A percentile compares a stretch with the other conserved stretches of the same genome.
phyloP scores from a whole-genome alignment of 2,888 invertebrate genomes.

The Copidosoma aretas region DNA sequence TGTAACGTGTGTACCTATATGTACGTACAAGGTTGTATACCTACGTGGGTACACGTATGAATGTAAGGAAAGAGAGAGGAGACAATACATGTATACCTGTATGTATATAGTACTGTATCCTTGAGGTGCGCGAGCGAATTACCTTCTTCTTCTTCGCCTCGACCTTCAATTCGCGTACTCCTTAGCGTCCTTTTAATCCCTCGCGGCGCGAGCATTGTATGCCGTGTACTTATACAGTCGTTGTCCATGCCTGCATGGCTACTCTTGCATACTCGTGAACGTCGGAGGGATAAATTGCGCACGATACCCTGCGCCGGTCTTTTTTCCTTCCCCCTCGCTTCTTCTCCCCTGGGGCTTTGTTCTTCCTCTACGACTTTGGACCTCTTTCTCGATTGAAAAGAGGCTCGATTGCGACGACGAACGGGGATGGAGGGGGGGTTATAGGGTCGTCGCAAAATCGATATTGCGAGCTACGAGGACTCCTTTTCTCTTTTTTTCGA shows the following conservation, averaged over 20 bases:
- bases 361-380: too few species aligned
- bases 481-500: too few species aligned
- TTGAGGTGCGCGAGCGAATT: slow-evolving; percentile 17
- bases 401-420: too few species aligned
- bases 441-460: too few species aligned
- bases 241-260: not conserved
- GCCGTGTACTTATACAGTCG: not conserved
- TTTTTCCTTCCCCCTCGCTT: not conserved
- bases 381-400: too few species aligned
- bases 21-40: too few species aligned
- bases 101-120: slow-evolving; percentile 31
- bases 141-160: slow-evolving; percentile 16
- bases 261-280: not conserved
- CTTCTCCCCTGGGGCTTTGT: not conserved
- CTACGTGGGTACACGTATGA: not conserved
- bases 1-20: not conserved
- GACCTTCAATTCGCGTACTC: slow-evolving; percentile 36
- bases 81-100: too few species aligned
- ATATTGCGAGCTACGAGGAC: too few species aligned
- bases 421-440: too few species aligned
- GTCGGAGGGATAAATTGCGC: not conserved
- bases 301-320: too few species aligned
- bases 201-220: slow-evolving; percentile 4
- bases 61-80: slow-evolving; percentile 13
- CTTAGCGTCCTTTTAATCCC: slow-evolving; percentile 36